Conservation (phyloP, 2,113 vertebrate genomes). For the Pipa parva region DNA sequence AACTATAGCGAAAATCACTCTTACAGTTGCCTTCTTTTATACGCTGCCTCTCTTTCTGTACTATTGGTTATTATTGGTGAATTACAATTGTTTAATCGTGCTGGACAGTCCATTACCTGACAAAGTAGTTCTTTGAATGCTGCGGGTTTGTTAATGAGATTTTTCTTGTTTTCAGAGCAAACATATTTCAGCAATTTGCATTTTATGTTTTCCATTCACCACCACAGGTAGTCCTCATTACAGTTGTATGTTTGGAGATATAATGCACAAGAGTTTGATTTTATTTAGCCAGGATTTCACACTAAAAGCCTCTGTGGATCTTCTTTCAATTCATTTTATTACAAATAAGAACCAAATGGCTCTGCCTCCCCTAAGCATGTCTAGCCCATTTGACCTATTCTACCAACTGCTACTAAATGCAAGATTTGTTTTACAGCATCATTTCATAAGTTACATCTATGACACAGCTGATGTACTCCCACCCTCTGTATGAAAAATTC, state of each 20-base stretch:
- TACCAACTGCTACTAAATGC: too few species aligned
- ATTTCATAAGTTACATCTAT: too few species aligned
- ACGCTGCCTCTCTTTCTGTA: slow-evolving; percentile 33
- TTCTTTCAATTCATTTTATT: too few species aligned
- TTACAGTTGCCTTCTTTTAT: slow-evolving; percentile 40
- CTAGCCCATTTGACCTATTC: background rate
- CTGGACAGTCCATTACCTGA: slow-evolving; percentile 19
- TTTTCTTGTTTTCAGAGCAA: slow-evolving; percentile 28
- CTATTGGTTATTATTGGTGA: slow-evolving; percentile 28
- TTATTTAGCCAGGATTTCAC: too few species aligned
- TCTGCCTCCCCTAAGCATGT: background rate
- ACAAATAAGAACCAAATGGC: background rate
- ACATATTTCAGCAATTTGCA: slow-evolving; percentile 7
- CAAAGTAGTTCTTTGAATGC: slow-evolving; percentile 28
- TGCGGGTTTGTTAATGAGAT: slow-evolving; percentile 2
- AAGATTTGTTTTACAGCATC: too few species aligned
- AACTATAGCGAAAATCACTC: slow-evolving; percentile 40
- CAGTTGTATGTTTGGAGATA: background rate
- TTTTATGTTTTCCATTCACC: slow-evolving; percentile 12
- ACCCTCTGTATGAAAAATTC: too few species aligned
- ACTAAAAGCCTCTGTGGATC: too few species aligned
- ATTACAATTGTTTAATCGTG: slow-evolving; percentile 12
- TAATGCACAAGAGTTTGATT: background rate
- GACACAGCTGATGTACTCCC: too few species aligned
- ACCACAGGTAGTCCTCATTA: background rate